Percentiles rank a stretch among this genome's conserved stretches.
Conservation (phyloP, 2,113 vertebrate genomes). For the Notothenia coriiceps region DNA sequence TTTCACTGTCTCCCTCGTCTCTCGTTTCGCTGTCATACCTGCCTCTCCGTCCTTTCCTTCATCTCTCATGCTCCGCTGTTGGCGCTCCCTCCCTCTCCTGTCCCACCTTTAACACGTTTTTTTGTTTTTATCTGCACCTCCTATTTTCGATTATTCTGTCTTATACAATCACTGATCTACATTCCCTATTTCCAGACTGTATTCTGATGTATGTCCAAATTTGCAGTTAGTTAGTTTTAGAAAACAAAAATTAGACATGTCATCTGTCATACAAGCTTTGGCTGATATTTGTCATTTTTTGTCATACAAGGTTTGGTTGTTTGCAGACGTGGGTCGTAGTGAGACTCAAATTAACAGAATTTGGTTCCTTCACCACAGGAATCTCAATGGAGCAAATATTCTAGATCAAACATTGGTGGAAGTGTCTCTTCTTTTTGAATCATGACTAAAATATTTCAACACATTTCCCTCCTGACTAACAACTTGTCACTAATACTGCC, state of each 20-base stretch:
- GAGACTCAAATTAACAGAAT: no score
- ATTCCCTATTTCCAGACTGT: background rate
- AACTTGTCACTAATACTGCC: background rate
- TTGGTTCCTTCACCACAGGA: background rate
- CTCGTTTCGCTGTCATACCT: constrained; percentile 17
- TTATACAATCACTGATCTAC: background rate
- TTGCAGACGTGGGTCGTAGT: no score
- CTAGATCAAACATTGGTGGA: background rate
- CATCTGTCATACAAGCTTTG: no score
- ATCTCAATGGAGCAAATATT: no score
- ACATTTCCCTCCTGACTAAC: background rate
- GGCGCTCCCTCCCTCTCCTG: background rate
- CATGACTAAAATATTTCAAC: background rate
- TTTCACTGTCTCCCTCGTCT: constrained; percentile 28
- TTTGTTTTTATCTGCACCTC: background rate
- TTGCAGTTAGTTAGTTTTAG: background rate
- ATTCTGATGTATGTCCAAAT: background rate
- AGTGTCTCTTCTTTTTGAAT: no score
- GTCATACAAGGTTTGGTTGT: no score
- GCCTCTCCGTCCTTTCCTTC: constrained; percentile 27
- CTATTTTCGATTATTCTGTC: background rate
- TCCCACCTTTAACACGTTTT: background rate
- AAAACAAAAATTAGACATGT: background rate
- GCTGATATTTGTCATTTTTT: no score
- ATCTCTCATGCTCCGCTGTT: constrained; percentile 22